Percentiles rank a stretch among this genome's conserved stretches.
These are phyloP conservation scores for Tridacna gigas DNA, from an alignment of 2,888 invertebrate genomes.

Conservation along the genomic window DNA sequence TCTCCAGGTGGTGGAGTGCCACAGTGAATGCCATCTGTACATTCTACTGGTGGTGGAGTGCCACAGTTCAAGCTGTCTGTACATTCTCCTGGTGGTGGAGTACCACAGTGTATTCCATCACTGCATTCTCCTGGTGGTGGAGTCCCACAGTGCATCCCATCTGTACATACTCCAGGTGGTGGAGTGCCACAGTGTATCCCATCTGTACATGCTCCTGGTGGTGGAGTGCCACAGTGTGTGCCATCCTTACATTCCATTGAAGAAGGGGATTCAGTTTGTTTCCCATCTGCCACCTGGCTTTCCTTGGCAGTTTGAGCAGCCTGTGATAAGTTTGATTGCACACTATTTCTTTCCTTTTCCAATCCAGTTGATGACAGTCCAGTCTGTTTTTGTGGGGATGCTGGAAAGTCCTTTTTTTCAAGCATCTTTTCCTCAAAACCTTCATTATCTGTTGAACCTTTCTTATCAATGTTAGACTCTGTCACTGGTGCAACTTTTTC, in stretches of 20 bases:
- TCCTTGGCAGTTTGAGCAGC: neutral
- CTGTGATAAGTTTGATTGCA: neutral
- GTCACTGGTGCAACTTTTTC: neutral
- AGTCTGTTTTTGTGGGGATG: neutral
- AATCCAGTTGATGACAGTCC: neutral
- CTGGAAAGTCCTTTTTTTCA: neutral
- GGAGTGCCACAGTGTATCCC: constrained; percentile 55
- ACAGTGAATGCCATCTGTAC: constrained; percentile 6
- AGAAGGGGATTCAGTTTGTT: constrained; percentile 68
- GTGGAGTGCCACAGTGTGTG: constrained; percentile 63
- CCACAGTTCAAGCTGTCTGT: neutral
- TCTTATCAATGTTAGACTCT: neutral
- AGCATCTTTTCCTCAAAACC: neutral
- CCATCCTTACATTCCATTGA: constrained; percentile 58
- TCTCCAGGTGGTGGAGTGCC: constrained; percentile 2
- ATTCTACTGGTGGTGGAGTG: neutral
- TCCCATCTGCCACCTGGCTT: constrained; percentile 51
- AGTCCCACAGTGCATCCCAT: neutral
- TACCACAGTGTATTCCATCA: constrained; percentile 34
- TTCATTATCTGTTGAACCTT: neutral
- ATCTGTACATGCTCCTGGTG: constrained; percentile 54
- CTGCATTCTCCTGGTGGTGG: neutral
- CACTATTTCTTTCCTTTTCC: neutral
- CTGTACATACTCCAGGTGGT: constrained; percentile 23
- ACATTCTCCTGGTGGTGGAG: constrained; percentile 28